Evolutionary conservation across 2,113 vertebrate species (phyloP).

Genomic region (Marmota monax): DNA sequence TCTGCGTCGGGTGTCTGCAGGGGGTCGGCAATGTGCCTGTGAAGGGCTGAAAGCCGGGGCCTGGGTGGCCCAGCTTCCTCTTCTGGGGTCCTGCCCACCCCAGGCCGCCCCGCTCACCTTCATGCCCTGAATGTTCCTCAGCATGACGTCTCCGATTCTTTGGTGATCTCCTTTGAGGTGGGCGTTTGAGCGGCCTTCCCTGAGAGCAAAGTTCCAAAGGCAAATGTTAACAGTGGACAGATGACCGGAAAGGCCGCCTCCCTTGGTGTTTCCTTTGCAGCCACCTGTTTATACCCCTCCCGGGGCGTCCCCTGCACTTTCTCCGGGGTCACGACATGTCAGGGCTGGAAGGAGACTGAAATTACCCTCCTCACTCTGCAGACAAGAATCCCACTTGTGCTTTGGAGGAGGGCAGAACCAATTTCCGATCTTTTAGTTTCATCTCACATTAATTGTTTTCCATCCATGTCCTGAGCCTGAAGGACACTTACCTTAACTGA

Average conservation of each 20-base stretch:
- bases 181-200: slow-evolving; percentile 97
- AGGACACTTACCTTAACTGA: not conserved
- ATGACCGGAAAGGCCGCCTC: accelerated
- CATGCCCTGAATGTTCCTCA: slow-evolving; percentile 95
- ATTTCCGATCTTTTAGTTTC: not conserved
- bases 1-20: accelerated
- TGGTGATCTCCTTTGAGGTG: slow-evolving; percentile 97
- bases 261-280: not conserved
- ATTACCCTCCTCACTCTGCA: not conserved
- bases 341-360: not conserved
- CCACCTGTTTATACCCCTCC: not conserved
- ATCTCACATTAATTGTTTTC: not conserved
- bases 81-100: too few species aligned
- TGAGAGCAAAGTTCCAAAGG: slow-evolving; percentile 77
- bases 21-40: accelerated
- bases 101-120: slow-evolving; percentile 89
- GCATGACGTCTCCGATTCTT: slow-evolving; percentile 97
- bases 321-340: not conserved
- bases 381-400: not conserved
- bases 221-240: not conserved
- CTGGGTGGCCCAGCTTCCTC: too few species aligned
- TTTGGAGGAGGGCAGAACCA: not conserved
- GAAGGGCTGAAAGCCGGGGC: accelerated
- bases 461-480: not conserved
- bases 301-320: accelerated